A percentile compares a stretch with the other conserved stretches of the same genome.
These are phyloP conservation scores for Scomber colias DNA, from an alignment of 2,113 vertebrate species.

Conservation along the genomic window DNA sequence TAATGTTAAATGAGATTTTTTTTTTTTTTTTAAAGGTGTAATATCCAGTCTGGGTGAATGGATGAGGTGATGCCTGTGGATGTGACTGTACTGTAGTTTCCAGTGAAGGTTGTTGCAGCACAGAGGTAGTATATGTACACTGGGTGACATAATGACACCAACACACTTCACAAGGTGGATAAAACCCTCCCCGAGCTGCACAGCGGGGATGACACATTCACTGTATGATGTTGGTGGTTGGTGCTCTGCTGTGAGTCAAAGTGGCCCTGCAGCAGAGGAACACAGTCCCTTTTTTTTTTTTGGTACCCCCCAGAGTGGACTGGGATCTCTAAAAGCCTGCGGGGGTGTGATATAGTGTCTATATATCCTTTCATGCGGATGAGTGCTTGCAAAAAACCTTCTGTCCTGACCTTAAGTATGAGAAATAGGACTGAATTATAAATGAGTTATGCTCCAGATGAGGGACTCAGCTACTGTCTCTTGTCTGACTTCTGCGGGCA, in stretches of 20 bases:
- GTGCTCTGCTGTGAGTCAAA: conserved; percentile 64
- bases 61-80: conserved; percentile 24
- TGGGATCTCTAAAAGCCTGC: conserved; percentile 65
- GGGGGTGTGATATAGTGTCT: conserved; percentile 29
- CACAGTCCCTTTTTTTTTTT: conserved; percentile 27
- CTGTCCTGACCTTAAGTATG: conserved; percentile 64
- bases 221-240: conserved; percentile 62
- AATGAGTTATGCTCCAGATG: conserved; percentile 65
- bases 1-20: not conserved
- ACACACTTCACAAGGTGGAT: conserved; percentile 50
- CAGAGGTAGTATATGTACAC: conserved; percentile 30
- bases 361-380: conserved; percentile 54
- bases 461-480: conserved; percentile 56
- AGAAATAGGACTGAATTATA: conserved; percentile 76
- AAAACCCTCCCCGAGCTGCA: conserved; percentile 32
- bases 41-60: not conserved
- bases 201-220: conserved; percentile 56
- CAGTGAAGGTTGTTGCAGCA: conserved; percentile 17
- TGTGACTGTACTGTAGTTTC: not conserved
- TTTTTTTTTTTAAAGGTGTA: not conserved
- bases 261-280: conserved; percentile 66
- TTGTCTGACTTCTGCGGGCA: conserved; percentile 60
- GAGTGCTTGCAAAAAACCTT: conserved; percentile 52
- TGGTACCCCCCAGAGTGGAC: conserved; percentile 31
- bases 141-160: conserved; percentile 53